Percentiles rank a stretch among this genome's conserved stretches.
phyloP scores from a whole-genome alignment of 1,140 invertebrate species.

The Pogonomyrmex barbatus region DNA sequence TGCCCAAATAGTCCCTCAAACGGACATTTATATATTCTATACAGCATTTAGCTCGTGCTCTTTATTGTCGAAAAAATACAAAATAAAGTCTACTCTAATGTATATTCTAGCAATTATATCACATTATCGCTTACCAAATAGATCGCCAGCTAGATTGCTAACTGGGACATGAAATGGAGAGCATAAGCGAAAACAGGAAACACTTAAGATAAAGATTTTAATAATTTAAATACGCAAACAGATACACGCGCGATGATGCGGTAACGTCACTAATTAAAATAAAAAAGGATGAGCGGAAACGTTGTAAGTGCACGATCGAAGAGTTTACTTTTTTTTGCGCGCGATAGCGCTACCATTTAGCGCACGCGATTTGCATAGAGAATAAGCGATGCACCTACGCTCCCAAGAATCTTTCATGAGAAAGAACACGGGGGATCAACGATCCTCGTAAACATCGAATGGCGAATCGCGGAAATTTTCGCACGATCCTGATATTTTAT shows the following conservation, averaged over 20 bases:
- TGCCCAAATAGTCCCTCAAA: not conserved
- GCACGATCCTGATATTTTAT: slow-evolving; percentile 73
- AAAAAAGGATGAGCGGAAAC: not conserved
- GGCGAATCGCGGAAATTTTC: slow-evolving; percentile 70
- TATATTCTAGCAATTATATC: not conserved
- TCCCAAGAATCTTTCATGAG: slow-evolving; percentile 62
- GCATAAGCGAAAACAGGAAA: not conserved
- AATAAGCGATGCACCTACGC: slow-evolving; percentile 56
- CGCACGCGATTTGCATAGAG: slow-evolving; percentile 62
- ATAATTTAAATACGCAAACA: not conserved
- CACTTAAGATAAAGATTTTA: not conserved
- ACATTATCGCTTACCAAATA: not conserved
- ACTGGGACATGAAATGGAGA: slow-evolving; percentile 12
- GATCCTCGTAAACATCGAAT: slow-evolving; percentile 72
- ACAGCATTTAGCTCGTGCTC: not conserved
- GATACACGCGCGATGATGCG: not conserved
- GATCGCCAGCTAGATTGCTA: not conserved
- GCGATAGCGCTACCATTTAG: slow-evolving; percentile 67
- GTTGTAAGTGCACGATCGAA: slow-evolving; percentile 5
- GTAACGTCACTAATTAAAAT: not conserved
- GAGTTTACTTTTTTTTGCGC: slow-evolving; percentile 39
- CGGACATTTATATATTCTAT: not conserved
- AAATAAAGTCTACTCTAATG: not conserved
- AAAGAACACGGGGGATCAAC: slow-evolving; percentile 74
- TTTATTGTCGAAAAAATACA: not conserved